Evolutionary conservation across 35 echinoderm and acorn worm species (phyloP).

Genomic region (Anneissia japonica): DNA sequence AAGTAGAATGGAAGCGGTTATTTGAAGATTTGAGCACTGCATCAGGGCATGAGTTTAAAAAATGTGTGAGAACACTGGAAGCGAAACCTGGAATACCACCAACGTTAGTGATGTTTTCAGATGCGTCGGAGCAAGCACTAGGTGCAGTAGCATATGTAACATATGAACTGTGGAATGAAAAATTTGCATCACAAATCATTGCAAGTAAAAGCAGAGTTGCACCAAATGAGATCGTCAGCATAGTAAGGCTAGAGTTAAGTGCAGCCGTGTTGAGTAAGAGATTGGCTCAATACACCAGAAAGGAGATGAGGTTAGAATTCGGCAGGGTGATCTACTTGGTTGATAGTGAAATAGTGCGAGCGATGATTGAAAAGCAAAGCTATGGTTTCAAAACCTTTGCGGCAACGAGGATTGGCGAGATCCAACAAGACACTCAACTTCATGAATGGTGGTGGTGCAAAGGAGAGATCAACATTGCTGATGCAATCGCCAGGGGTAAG

Average conservation of each 20-base stretch:
- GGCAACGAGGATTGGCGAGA: constrained; percentile 50
- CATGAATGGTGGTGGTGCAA: constrained; percentile 57
- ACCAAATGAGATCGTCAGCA: constrained; percentile 32
- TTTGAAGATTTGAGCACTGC: not conserved
- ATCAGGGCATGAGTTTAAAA: not conserved
- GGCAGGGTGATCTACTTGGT: constrained; percentile 30
- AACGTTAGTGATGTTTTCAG: constrained; percentile 35
- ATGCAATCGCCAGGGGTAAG: constrained; percentile 31
- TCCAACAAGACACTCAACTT: constrained; percentile 20
- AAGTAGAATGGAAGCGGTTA: not conserved
- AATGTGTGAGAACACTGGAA: not conserved
- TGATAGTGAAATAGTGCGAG: constrained; percentile 56
- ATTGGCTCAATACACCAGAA: constrained; percentile 21
- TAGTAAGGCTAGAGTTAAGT: constrained; percentile 46
- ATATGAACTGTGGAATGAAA: not conserved
- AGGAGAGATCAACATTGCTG: constrained; percentile 35
- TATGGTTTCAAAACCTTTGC: constrained; percentile 68
- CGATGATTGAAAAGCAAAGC: constrained; percentile 51
- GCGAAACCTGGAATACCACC: not conserved
- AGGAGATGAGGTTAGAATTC: constrained; percentile 32
- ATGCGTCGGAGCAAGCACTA: constrained; percentile 55
- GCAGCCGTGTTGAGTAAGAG: constrained; percentile 45
- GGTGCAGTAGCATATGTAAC: constrained; percentile 28
- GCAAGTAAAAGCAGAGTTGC: constrained; percentile 53
- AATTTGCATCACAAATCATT: constrained; percentile 9